phyloP scores from a whole-genome alignment of 1,140 invertebrate species.

The Dendrolimus punctatus region DNA sequence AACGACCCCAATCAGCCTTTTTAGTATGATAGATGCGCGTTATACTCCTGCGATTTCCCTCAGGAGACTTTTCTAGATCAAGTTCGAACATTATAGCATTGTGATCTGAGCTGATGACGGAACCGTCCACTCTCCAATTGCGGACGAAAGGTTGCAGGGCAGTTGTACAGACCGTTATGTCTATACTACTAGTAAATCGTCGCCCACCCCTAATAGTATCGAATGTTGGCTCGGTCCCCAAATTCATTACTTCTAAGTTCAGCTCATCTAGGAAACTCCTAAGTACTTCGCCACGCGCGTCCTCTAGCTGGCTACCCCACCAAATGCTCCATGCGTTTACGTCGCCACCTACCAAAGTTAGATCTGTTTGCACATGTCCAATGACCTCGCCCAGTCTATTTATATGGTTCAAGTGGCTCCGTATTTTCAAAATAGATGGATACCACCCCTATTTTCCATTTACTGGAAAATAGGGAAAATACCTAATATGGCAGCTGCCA shows the following conservation, averaged over 20 bases:
- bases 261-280: neutral
- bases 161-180: neutral
- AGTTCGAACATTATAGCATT: neutral
- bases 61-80: neutral
- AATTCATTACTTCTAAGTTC: neutral
- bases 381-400: neutral
- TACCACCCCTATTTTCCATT: neutral
- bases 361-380: neutral
- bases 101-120: neutral
- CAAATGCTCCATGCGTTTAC: neutral
- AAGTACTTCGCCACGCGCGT: neutral
- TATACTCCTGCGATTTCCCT: neutral
- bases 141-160: neutral
- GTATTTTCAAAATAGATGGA: conserved; percentile 1
- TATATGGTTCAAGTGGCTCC: neutral
- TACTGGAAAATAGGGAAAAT: no score
- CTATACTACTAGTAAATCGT: neutral
- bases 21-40: neutral
- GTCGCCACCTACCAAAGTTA: neutral
- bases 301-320: neutral
- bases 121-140: neutral
- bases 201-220: conserved; percentile 1
- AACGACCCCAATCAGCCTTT: neutral
- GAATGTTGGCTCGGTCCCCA: neutral
- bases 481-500: no score